Conservation (phyloP, 2,888 invertebrate species). For the Suillia variegata region DNA sequence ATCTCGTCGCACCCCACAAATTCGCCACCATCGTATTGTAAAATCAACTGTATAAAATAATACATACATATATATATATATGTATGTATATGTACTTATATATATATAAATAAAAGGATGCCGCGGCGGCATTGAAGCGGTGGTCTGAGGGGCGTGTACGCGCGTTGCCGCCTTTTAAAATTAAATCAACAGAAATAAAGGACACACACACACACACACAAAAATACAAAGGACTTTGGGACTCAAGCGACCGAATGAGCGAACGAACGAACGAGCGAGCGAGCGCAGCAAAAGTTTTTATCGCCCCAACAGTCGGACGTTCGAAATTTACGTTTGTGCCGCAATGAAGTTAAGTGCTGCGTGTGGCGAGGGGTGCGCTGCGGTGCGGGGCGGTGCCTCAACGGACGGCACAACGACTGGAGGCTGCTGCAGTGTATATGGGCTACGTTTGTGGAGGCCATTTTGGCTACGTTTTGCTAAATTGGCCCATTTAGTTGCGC, state of each 20-base stretch:
- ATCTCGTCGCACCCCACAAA: neutral
- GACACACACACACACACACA: neutral
- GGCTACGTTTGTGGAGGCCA: neutral
- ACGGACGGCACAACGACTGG: no score
- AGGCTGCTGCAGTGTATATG: no score
- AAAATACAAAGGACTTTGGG: neutral
- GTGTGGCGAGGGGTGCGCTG: neutral
- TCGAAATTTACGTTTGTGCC: neutral
- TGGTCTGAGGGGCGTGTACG: neutral
- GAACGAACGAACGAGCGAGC: no score
- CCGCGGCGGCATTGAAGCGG: neutral
- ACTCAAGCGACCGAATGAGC: no score
- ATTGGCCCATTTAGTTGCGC: conserved; percentile 8
- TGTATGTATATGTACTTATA: no score
- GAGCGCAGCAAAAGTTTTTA: neutral
- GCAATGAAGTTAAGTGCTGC: conserved; percentile 1
- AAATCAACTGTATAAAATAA: neutral
- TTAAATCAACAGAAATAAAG: conserved; percentile 26
- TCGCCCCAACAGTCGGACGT: conserved; percentile 2
- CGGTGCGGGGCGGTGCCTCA: neutral
- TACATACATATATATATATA: no score
- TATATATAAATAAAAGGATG: conserved; percentile 7
- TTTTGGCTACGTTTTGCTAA: conserved; percentile 13
- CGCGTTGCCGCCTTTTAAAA: conserved; percentile 29
- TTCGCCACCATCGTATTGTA: neutral